These are phyloP conservation scores for Xenotilapia flavipinnis DNA, from an alignment of 2,113 vertebrate species.

Conservation along the genomic window DNA sequence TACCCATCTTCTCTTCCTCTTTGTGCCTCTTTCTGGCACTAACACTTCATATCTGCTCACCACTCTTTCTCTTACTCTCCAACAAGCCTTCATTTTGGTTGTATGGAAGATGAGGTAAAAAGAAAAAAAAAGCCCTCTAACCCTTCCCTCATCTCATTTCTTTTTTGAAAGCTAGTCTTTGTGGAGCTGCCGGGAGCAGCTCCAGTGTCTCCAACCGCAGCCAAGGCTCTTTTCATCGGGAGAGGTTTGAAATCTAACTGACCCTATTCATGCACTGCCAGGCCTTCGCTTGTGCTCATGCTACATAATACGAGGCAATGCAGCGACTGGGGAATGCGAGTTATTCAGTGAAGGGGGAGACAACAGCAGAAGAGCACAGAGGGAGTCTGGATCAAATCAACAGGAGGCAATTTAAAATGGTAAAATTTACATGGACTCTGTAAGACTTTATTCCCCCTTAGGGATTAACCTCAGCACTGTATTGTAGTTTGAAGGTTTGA, in stretches of 20 bases:
- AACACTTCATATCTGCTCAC: neutral
- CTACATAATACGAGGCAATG: slow-evolving; percentile 61
- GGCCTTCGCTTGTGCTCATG: slow-evolving; percentile 58
- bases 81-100: slow-evolving; percentile 13
- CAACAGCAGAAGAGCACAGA: slow-evolving; percentile 14
- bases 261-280: slow-evolving; percentile 75
- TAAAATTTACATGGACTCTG: neutral
- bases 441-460: neutral
- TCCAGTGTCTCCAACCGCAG: slow-evolving; percentile 65
- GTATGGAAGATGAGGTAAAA: slow-evolving; percentile 53
- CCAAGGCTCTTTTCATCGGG: slow-evolving; percentile 71
- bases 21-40: neutral
- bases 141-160: slow-evolving; percentile 53
- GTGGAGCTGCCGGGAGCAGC: slow-evolving; percentile 65
- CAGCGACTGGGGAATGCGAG: slow-evolving; percentile 55
- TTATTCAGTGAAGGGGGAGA: slow-evolving; percentile 54
- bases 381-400: slow-evolving; percentile 40
- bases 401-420: slow-evolving; percentile 18
- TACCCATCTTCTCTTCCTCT: neutral
- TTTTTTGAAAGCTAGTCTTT: slow-evolving; percentile 71
- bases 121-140: slow-evolving; percentile 32
- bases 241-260: slow-evolving; percentile 77
- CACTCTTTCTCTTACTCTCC: slow-evolving; percentile 12
- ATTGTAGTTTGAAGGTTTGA: neutral
- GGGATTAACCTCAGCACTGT: neutral